Evolutionary conservation across 2,888 invertebrate genomes (phyloP).

Genomic region (Parapristionchus giblindavisi): DNA sequence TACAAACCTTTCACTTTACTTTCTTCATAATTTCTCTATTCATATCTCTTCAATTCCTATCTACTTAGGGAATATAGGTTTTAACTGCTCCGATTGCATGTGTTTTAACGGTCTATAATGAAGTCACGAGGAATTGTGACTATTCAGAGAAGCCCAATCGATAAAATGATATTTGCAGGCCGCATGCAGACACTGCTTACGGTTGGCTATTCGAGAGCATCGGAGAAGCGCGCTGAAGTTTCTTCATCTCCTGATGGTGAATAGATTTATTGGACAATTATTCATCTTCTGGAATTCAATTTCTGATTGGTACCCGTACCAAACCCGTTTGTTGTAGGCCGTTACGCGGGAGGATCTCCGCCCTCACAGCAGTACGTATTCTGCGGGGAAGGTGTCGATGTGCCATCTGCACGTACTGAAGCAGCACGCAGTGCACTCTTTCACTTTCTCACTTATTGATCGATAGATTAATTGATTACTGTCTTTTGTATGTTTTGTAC

Average conservation of each 20-base stretch:
- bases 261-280: neutral
- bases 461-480: neutral
- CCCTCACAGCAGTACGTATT: constrained; percentile 40
- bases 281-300: neutral
- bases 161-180: constrained; percentile 4
- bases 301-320: neutral
- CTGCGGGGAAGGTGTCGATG: constrained; percentile 42
- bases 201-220: neutral
- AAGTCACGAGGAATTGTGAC: too few species aligned
- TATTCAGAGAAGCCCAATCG: too few species aligned
- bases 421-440: constrained; percentile 43
- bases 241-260: too few species aligned
- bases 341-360: neutral
- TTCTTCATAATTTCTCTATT: neutral
- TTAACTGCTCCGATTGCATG: neutral
- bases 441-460: constrained; percentile 28
- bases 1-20: neutral
- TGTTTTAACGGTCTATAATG: neutral
- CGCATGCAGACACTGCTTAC: constrained; percentile 17
- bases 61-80: neutral
- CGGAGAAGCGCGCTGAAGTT: constrained; percentile 15
- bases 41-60: neutral
- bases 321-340: neutral
- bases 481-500: neutral
- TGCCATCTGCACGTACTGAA: constrained; percentile 38